Evolutionary conservation across 2,113 vertebrate genomes (phyloP).

Genomic region (Sminthopsis crassicaudata): DNA sequence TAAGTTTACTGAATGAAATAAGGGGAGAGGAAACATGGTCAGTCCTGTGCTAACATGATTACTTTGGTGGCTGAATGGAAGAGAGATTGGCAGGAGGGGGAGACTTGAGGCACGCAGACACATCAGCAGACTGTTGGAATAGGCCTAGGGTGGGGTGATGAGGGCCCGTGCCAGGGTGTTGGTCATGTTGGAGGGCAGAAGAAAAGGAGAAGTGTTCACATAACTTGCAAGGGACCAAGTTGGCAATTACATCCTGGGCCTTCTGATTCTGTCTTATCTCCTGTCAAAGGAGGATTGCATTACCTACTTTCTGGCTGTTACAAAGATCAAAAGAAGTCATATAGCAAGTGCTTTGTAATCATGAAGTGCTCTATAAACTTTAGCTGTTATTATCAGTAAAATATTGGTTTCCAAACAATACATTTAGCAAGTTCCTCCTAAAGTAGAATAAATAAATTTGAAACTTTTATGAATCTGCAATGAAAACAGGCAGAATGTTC

Average conservation of each 20-base stretch:
- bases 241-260: neutral
- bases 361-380: neutral
- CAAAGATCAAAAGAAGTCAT: neutral
- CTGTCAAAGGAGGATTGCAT: neutral
- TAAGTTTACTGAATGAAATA: neutral
- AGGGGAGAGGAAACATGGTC: neutral
- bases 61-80: neutral
- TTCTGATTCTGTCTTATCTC: neutral
- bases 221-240: neutral
- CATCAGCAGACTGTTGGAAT: neutral
- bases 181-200: neutral
- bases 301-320: neutral
- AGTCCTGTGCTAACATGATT: neutral
- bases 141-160: neutral
- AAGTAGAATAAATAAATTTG: neutral
- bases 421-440: neutral
- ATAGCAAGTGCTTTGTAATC: neutral
- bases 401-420: neutral
- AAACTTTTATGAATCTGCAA: neutral
- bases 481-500: neutral
- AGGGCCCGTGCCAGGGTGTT: neutral
- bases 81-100: neutral
- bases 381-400: neutral
- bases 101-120: neutral
- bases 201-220: neutral